Evolutionary conservation across 2,797 vertebrate genomes (phyloP).

Genomic region (Lithobates sylvaticus): DNA sequence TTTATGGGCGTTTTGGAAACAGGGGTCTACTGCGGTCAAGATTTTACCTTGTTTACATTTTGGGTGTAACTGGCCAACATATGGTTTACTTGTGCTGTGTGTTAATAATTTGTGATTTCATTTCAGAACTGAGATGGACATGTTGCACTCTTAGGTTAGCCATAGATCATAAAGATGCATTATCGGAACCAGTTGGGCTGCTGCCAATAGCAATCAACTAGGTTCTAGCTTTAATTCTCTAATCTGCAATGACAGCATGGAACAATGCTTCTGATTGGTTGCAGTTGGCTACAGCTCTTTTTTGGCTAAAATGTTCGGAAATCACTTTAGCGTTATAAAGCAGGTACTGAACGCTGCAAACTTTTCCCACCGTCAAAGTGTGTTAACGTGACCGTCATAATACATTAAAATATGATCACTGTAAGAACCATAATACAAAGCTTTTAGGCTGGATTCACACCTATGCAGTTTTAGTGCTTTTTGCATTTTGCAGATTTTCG

Average conservation of each 20-base stretch:
- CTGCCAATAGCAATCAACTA: no score
- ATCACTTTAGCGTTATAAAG: no score
- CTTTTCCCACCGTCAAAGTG: no score
- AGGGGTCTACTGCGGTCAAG: constrained; percentile 31
- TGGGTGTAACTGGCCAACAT: constrained; percentile 40
- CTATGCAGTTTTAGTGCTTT: no score
- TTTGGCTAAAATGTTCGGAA: neutral
- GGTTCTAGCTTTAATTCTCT: neutral
- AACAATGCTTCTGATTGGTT: neutral
- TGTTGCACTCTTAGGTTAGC: neutral
- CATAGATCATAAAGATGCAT: no score
- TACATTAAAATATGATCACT: no score
- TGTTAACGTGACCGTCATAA: no score
- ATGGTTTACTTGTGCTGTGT: constrained; percentile 7
- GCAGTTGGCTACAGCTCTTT: neutral
- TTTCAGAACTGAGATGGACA: neutral
- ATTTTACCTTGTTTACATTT: constrained; percentile 40
- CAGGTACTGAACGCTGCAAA: no score
- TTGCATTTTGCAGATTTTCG: no score
- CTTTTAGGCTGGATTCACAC: no score
- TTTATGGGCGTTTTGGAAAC: constrained; percentile 40
- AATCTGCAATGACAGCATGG: neutral
- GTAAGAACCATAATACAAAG: no score
- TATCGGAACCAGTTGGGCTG: no score
- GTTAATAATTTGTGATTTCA: neutral